Base-by-base conservation (phyloP, 2,113 vertebrate genomes). In the Megatriorchis doriae region DNA sequence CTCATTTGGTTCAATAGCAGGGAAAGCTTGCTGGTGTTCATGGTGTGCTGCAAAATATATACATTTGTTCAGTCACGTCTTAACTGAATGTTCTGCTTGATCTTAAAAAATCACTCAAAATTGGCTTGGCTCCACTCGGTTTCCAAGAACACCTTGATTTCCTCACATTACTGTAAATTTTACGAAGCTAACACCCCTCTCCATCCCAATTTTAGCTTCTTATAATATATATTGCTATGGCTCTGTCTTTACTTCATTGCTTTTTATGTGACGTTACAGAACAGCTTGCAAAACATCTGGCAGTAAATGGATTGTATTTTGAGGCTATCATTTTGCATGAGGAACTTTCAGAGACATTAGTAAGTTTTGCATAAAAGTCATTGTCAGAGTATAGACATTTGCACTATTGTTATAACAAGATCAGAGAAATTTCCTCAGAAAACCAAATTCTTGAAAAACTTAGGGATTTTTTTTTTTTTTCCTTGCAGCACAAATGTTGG, bases 241-340 rank as follows among this genome's bases (percentile, higher is more conserved):
- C 16, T 87, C n/a, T 93, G 61, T 82, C 71, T 95, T 91, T 86
- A 67, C 32, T 86, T 92, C 73, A 85, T 80, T 94, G 58, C 36
- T 78, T 96, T 95, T 95, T 87, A 96, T 89, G 91, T 80, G 91
- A 82, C 1, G 1, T n/a, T 96, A 56, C 19, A 75, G 68, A 93
- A 89, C 95, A 96, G 83, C 83, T 97, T 95, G 95, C 43, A 85
- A 94, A 96, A 96, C 91, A 94, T 93, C 88, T 96, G 96, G 83
- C 22, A 85, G 61, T 53, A 89, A 95, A 95, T 70, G 34, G 56
- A 10, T 94, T 86, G 47, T 75, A 75, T 75, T 96, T 95, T 92
- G 58, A 71, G 31, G 77, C 48, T 90, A 62, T 77, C 13, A 79
- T 85, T 94, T 91, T 91, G 15, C 52, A 61, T 16, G 29, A 86